Conservation (phyloP, 2,888 invertebrate species). For the Ectobius pallidus region DNA sequence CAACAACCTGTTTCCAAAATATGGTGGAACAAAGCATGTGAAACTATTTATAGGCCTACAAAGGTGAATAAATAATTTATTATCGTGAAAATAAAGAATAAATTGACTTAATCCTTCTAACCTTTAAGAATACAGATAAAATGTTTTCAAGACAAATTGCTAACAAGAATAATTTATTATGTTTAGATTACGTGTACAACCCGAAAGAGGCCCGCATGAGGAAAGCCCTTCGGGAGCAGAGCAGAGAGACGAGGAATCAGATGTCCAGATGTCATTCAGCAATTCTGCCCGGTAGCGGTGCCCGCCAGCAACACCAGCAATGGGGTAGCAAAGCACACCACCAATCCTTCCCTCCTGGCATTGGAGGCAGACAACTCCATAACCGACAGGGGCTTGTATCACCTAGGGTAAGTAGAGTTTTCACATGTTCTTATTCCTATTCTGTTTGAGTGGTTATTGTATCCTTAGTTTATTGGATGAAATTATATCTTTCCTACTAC, state of each 20-base stretch:
- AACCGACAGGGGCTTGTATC: not conserved
- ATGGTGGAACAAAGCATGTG: too few relatives aligned
- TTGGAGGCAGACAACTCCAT: not conserved
- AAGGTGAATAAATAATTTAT: too few relatives aligned
- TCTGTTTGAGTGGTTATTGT: too few relatives aligned
- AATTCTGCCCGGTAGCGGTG: not conserved
- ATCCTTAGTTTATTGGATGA: too few relatives aligned
- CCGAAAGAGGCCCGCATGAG: conserved; percentile 67
- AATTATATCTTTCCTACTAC: too few relatives aligned
- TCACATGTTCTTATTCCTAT: too few relatives aligned
- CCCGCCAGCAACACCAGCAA: not conserved
- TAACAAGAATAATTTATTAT: not conserved
- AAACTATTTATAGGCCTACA: too few relatives aligned
- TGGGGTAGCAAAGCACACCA: not conserved
- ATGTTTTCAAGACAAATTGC: not conserved
- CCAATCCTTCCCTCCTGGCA: not conserved
- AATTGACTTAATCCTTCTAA: too few relatives aligned
- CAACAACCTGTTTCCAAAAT: too few relatives aligned
- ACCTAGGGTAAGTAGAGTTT: conserved; percentile 1
- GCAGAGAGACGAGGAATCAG: conserved; percentile 33
- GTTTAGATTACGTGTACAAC: conserved; percentile 66
- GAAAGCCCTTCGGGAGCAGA: conserved; percentile 62
- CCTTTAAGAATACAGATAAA: too few relatives aligned
- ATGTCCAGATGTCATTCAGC: conserved; percentile 18
- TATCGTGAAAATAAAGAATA: too few relatives aligned